Evolutionary conservation across 2,888 invertebrate genomes (phyloP).

Genomic region (Myathropa florea): DNA sequence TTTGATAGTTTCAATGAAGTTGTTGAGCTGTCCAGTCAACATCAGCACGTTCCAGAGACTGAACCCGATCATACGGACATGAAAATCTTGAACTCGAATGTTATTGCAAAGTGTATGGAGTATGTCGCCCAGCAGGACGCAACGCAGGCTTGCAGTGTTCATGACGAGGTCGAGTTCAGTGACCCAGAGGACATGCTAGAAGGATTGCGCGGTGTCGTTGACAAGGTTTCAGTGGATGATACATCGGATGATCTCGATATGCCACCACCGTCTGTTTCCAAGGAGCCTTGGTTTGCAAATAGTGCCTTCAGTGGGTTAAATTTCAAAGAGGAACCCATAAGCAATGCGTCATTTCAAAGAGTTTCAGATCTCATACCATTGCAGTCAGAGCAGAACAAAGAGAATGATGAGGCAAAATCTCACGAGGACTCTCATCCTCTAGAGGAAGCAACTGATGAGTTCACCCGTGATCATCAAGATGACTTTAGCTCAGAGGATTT

Average conservation of each 20-base stretch:
- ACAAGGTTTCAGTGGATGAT: conserved; percentile 81
- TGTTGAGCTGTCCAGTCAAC: conserved; percentile 33
- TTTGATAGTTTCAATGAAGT: conserved; percentile 76
- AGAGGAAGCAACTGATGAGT: background rate
- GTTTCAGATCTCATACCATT: conserved; percentile 20
- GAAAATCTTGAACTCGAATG: conserved; percentile 64
- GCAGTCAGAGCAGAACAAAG: background rate
- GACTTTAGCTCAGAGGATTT: conserved; percentile 24
- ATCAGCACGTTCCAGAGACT: conserved; percentile 62
- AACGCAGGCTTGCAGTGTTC: conserved; percentile 47
- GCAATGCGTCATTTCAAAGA: conserved; percentile 21
- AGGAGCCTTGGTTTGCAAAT: conserved; percentile 64
- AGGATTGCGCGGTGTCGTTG: conserved; percentile 90
- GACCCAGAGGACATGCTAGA: conserved; percentile 93
- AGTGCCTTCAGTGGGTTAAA: conserved; percentile 61
- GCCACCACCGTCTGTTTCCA: conserved; percentile 71
- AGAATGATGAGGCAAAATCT: conserved; percentile 1
- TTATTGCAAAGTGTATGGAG: conserved; percentile 52
- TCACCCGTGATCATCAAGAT: background rate
- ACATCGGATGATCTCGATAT: conserved; percentile 79
- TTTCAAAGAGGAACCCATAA: conserved; percentile 48
- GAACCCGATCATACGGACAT: conserved; percentile 57
- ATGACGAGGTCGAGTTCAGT: conserved; percentile 86
- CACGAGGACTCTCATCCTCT: background rate
- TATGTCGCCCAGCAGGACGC: conserved; percentile 54